Base-by-base conservation (phyloP, 1,140 invertebrate species). In the Nebria ingens region DNA sequence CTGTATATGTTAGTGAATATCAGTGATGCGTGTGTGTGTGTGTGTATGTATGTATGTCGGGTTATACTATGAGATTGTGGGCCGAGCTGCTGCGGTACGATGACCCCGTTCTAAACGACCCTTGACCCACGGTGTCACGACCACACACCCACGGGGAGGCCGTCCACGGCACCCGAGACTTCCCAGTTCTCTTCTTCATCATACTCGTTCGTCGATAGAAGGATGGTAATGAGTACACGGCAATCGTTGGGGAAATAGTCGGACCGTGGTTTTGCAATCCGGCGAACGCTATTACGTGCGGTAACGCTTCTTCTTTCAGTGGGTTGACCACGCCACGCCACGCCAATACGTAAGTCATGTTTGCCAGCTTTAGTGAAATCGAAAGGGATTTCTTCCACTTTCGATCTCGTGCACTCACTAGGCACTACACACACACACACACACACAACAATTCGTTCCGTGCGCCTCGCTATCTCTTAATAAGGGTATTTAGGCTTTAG, bases 131-230 rank as follows among this genome's bases (percentile, higher is more conserved):
- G 6, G 40, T 6, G 40, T 45, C 40, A 17, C 40, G 40, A 45
- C 40, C 40, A 45, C 40, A 45, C 40, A 45, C 40, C 40, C 40
- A 45, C 40, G 40, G 40, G 40, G 40, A 45, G 40, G 40, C 40
- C 40, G 40, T 45, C 40, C 40, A 45, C n/a, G 25, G 40, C 40
- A 45, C 40, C 40, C 40, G 40, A n/a, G n/a, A 17, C 40, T 17
- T 12, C 40, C n/a, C 6, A 34, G 25, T 34, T n/a, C 6, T 34
- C 25, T 34, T 34, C 6, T 34, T 9, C 25, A 6, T 34, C 6
- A n/a, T 34, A n/a, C n/a, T 9, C 25, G 6, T 9, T 34, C 25
- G 6, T 34, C 6, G 25, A 34, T 34, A n/a, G n/a, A n/a, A n/a
- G n/a, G n/a, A n/a, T n/a, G n/a, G n/a, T n/a, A 34, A 34, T 34